Evolutionary conservation across 1,140 invertebrate species (phyloP).

Genomic region (Oreohelix idahoensis): DNA sequence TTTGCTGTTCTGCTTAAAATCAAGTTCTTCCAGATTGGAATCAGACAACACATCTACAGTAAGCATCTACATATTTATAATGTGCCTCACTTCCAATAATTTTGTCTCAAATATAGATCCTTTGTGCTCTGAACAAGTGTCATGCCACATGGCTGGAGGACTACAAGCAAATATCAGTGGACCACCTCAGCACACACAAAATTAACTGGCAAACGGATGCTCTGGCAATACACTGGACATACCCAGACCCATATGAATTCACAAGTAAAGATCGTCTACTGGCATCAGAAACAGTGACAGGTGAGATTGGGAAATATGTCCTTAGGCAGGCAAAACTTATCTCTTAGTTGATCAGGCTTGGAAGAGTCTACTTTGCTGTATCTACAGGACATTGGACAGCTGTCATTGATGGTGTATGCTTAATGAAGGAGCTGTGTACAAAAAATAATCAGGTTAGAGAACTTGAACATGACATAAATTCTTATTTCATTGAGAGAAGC

Average conservation of each 20-base stretch:
- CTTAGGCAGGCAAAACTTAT: constrained; percentile 37
- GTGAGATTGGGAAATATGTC: constrained; percentile 49
- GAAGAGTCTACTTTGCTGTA: no score
- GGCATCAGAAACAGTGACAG: constrained; percentile 42
- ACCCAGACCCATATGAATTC: constrained; percentile 52
- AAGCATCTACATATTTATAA: no score
- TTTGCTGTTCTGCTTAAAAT: no score
- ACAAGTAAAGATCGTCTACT: constrained; percentile 36
- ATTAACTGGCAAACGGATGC: constrained; percentile 52
- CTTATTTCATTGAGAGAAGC: no score
- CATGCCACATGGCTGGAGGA: constrained; percentile 49
- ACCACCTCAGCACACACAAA: constrained; percentile 37
- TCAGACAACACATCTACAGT: no score
- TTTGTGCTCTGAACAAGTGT: constrained; percentile 47
- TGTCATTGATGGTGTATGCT: no score
- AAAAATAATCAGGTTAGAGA: no score
- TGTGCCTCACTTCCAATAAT: neutral
- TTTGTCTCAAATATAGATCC: constrained; percentile 37
- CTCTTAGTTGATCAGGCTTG: no score
- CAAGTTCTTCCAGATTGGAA: no score
- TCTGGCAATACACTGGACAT: constrained; percentile 52
- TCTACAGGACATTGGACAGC: no score
- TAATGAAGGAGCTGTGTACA: no score
- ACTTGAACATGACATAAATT: no score
- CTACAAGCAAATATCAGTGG: constrained; percentile 41